Evolutionary conservation across 1,140 invertebrate species (phyloP), one percentile per base, ranked within the genome.

Genomic region (Scaptomyza pallida): DNA sequence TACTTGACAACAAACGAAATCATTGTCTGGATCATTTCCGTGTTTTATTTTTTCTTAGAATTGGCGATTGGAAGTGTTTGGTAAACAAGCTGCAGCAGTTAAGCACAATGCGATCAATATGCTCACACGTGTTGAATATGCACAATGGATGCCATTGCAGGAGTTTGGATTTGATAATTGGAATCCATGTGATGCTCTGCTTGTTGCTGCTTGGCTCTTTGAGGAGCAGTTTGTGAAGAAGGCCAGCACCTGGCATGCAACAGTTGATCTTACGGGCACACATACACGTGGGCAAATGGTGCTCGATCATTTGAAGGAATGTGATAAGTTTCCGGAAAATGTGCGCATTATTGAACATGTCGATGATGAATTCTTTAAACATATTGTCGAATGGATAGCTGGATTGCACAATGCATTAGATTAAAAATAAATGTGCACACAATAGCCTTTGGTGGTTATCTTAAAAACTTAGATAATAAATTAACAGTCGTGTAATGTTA

Each of bases 211-310:
- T 16, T 89, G 93, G 44, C 67, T 95, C 3, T 88, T 91, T 70
- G 93, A 92, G 2, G 21, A 90, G 1, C 59, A 61, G 8, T 71
- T 92, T 12, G 80, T 92, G 15, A 70, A 54, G 3, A 90, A 91
- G 65, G 57, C 76, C 35, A 83, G 72, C 8, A 61, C 72, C 2
- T 92, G 92, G 83, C 92, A 94, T 69, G 92, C 92, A 3, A 92
- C 93, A 17, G 93, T 95, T 2, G 94, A 95, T 75, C 85, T 95
- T 6, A 70, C 78, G 50, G 94, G 94, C 13, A 74, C 69, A 9
- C 91, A 91, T 67, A 94, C 94, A 0, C 91, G 94, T 73, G 94
- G 94, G 2, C 93, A 94, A 86, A 92, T 94, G 65, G 92, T 94
- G 0, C 81, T 95, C 23, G 93, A 94, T 91, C 93, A 94, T 82